These are phyloP conservation scores for Hippocampus mohnikei DNA, from an alignment of 2,113 vertebrate species.

Conservation along the genomic window DNA sequence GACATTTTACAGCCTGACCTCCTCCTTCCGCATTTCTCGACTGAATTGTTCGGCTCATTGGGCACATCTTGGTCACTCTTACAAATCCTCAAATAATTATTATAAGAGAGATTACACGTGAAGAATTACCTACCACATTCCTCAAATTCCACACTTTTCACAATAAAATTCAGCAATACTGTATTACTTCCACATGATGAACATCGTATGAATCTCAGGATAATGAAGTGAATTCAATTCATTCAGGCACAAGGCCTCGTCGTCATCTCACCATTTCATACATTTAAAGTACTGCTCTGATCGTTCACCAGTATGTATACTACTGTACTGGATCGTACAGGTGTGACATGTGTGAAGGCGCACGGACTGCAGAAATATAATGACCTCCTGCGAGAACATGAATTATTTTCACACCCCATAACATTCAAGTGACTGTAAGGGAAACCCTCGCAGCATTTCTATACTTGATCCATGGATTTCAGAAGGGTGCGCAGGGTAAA, in stretches of 20 bases:
- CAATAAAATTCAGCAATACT: no score
- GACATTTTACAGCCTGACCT: background rate
- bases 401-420: background rate
- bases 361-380: background rate
- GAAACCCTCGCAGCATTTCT: constrained; percentile 9
- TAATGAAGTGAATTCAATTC: background rate
- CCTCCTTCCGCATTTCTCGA: background rate
- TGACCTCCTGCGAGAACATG: constrained; percentile 4
- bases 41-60: no score
- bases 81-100: no score
- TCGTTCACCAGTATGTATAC: background rate
- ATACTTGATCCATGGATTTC: constrained; percentile 14
- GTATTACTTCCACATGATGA: no score
- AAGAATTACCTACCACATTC: background rate
- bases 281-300: background rate
- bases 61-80: no score
- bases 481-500: constrained; percentile 12
- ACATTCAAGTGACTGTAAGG: constrained; percentile 4
- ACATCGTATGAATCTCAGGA: background rate
- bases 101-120: no score
- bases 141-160: no score
- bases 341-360: background rate
- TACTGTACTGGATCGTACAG: background rate
- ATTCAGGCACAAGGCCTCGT: background rate
- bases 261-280: no score